Evolutionary conservation across 2,888 invertebrate species (phyloP).

Genomic region (Vanessa cardui): DNA sequence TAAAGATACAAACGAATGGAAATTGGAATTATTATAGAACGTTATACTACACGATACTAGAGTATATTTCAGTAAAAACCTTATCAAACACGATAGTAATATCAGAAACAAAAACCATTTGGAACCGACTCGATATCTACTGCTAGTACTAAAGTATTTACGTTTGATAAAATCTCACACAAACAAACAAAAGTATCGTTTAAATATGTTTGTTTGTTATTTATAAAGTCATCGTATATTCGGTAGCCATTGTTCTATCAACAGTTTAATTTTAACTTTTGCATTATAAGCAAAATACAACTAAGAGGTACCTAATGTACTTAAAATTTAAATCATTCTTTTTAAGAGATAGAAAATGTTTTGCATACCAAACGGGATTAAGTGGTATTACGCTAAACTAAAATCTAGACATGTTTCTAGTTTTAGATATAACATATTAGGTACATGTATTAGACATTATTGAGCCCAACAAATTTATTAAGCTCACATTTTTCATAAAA

Average conservation of each 20-base stretch:
- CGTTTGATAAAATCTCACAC: neutral
- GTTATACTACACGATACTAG: constrained; percentile 13
- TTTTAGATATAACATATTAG: constrained; percentile 1
- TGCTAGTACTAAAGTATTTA: constrained; percentile 15
- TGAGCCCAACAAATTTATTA: neutral
- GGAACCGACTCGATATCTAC: constrained; percentile 19
- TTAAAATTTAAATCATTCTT: constrained; percentile 3
- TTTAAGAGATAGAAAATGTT: neutral
- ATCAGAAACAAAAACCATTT: constrained; percentile 31
- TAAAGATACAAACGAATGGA: constrained; percentile 21
- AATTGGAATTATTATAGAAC: neutral
- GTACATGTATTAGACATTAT: neutral
- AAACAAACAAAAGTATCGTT: no score
- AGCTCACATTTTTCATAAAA: no score
- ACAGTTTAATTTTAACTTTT: neutral
- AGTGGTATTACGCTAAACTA: constrained; percentile 1
- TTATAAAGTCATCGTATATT: no score
- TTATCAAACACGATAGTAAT: constrained; percentile 25
- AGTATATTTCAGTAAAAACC: constrained; percentile 34
- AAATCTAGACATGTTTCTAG: neutral
- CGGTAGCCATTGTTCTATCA: no score
- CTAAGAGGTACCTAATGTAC: neutral
- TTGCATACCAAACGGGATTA: constrained; percentile 1
- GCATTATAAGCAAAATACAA: neutral
- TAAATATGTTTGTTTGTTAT: no score